phyloP scores from a whole-genome alignment of 53 echinoderm and acorn worm genomes.

The Echinometra lucunter region DNA sequence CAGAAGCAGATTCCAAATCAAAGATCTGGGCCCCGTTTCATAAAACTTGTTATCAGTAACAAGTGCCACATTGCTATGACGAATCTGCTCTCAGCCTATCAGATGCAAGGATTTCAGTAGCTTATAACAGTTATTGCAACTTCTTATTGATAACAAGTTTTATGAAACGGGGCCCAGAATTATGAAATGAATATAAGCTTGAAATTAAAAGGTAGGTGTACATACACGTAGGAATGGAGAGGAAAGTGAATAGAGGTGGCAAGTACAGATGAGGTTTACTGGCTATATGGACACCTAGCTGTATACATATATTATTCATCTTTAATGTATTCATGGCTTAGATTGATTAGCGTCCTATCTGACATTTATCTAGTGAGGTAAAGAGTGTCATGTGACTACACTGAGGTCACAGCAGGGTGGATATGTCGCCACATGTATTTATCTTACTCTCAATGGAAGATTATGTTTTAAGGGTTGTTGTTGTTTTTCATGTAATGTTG shows the following conservation, averaged over 20 bases:
- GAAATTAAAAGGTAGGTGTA: too few species aligned
- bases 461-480: background rate
- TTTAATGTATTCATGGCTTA: background rate
- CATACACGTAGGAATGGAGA: background rate
- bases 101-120: too few species aligned
- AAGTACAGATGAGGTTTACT: background rate
- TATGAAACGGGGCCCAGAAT: too few species aligned
- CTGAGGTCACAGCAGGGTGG: background rate
- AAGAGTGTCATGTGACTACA: conserved; percentile 18
- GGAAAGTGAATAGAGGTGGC: background rate
- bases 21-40: too few species aligned
- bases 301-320: conserved; percentile 24
- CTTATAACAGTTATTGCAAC: too few species aligned
- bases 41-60: too few species aligned
- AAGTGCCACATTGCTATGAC: too few species aligned
- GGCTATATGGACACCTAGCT: background rate
- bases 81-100: too few species aligned
- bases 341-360: conserved; percentile 22
- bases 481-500: too few species aligned
- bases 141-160: too few species aligned
- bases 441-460: background rate
- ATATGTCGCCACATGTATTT: background rate
- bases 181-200: too few species aligned
- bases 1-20: too few species aligned
- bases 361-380: conserved; percentile 3